A percentile compares a stretch with the other conserved stretches of the same genome.
These are phyloP conservation scores for Metalampra italica DNA, from an alignment of 2,888 invertebrate species.

Conservation along the genomic window DNA sequence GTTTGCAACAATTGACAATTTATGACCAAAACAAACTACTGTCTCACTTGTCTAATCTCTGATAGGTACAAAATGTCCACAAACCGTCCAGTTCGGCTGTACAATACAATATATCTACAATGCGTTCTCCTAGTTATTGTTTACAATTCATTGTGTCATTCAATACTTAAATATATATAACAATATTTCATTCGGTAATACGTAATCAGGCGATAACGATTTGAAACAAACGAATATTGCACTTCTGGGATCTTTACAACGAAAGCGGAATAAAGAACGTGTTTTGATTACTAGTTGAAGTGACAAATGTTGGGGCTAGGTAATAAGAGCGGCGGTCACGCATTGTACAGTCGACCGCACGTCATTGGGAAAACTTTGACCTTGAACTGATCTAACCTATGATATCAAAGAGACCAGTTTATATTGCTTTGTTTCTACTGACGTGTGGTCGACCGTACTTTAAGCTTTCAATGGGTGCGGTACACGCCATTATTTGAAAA, in stretches of 20 bases:
- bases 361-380: no score
- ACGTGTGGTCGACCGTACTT: no score
- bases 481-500: no score
- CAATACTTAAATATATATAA: neutral
- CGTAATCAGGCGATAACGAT: constrained; percentile 9
- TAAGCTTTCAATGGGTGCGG: no score
- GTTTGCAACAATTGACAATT: no score
- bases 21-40: no score
- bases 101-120: constrained; percentile 67
- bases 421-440: no score
- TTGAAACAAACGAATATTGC: constrained; percentile 13
- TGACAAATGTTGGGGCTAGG: neutral
- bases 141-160: constrained; percentile 38
- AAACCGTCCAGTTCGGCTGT: constrained; percentile 51
- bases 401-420: no score
- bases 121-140: constrained; percentile 42
- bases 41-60: constrained; percentile 60
- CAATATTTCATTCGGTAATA: neutral
- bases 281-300: neutral
- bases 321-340: neutral
- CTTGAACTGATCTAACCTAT: no score
- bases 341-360: no score
- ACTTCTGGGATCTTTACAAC: neutral
- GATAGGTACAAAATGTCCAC: constrained; percentile 52
- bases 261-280: neutral